Conservation (phyloP, 2,113 vertebrate genomes). For the Phalacrocorax aristotelis region DNA sequence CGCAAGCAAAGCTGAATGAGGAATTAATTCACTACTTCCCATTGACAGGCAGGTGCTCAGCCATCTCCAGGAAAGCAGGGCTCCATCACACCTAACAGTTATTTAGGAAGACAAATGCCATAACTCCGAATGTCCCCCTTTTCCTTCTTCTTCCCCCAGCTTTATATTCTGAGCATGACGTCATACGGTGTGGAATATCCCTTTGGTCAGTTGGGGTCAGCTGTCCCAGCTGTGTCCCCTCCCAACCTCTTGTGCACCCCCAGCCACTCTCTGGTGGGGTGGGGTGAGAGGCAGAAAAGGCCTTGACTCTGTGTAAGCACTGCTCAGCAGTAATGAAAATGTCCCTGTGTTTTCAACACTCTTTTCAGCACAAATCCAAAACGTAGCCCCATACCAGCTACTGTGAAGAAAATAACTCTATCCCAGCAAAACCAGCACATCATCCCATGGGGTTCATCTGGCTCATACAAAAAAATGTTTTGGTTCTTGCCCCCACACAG, state of each 20-base stretch:
- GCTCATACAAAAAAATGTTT: background rate
- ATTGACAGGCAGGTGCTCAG: background rate
- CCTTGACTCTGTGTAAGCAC: background rate
- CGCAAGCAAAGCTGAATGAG: too few species aligned
- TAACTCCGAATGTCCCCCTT: too few species aligned
- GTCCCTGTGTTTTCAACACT: background rate
- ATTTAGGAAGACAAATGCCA: background rate
- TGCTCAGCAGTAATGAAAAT: background rate
- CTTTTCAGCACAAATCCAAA: background rate
- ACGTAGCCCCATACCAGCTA: background rate
- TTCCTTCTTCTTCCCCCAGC: background rate
- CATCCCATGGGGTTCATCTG: background rate
- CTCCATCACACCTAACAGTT: background rate
- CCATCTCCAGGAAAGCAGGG: background rate
- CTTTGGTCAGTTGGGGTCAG: background rate
- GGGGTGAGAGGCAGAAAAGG: background rate
- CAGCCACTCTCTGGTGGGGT: background rate
- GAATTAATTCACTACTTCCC: background rate
- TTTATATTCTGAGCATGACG: background rate
- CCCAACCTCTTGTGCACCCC: background rate
- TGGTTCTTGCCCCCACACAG: rapidly evolving
- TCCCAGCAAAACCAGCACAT: background rate
- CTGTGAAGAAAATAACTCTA: background rate
- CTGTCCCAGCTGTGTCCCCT: background rate
- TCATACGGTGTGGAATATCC: background rate